Percentiles rank a stretch among this genome's conserved stretches.
Conservation (phyloP, 2,113 vertebrate species). For the Triplophysa tibetana region DNA sequence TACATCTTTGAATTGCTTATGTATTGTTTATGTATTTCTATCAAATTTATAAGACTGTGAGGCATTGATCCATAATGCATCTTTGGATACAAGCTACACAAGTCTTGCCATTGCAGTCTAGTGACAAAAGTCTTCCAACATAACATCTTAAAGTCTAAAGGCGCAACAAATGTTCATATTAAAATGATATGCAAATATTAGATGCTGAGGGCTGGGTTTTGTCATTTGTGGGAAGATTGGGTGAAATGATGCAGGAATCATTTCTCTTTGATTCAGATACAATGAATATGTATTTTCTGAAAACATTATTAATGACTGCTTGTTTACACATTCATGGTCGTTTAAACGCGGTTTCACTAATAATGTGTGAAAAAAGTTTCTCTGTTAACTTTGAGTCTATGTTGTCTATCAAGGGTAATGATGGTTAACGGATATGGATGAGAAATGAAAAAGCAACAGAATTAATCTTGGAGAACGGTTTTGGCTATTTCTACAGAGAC, state of each 20-base stretch:
- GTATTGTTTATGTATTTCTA: too few relatives aligned
- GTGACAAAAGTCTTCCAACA: not conserved
- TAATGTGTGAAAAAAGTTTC: constrained; percentile 48
- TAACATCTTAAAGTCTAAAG: constrained; percentile 12
- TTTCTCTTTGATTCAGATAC: constrained; percentile 45
- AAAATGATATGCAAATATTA: constrained; percentile 53
- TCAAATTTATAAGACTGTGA: too few relatives aligned
- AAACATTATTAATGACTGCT: constrained; percentile 60
- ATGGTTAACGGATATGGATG: constrained; percentile 54
- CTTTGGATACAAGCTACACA: not conserved
- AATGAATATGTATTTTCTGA: constrained; percentile 63
- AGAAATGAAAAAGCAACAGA: constrained; percentile 15
- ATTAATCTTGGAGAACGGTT: constrained; percentile 33
- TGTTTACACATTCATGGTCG: constrained; percentile 61
- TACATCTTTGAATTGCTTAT: too few relatives aligned
- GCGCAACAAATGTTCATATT: constrained; percentile 46
- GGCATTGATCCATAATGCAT: not conserved
- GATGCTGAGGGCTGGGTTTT: constrained; percentile 49
- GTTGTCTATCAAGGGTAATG: constrained; percentile 34
- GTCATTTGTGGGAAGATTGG: constrained; percentile 47
- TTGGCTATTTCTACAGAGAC: constrained; percentile 12
- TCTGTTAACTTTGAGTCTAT: constrained; percentile 21
- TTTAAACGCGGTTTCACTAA: constrained; percentile 50
- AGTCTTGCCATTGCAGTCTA: not conserved
- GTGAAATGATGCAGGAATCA: constrained; percentile 60